Evolutionary conservation across 2,888 invertebrate species (phyloP).

Genomic region (Andricus curvator): DNA sequence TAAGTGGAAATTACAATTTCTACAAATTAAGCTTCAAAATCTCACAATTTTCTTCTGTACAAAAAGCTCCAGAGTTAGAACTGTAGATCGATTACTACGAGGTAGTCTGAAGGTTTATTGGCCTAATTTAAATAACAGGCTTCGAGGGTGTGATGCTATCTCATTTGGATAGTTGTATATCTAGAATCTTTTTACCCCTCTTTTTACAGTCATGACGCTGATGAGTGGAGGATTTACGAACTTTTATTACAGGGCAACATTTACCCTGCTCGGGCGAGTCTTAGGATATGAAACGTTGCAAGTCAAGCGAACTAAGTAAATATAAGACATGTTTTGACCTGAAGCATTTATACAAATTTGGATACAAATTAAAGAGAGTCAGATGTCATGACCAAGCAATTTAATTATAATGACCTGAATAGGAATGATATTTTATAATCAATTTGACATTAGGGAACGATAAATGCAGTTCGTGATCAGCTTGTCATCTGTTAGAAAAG

Average conservation of each 20-base stretch:
- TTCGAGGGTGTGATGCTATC: slow-evolving; percentile 63
- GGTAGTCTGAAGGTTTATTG: slow-evolving; percentile 70
- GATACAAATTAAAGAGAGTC: neutral
- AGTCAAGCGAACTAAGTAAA: neutral
- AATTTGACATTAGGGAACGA: neutral
- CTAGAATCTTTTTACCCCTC: slow-evolving; percentile 59
- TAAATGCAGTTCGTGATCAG: slow-evolving; percentile 55
- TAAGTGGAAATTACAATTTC: slow-evolving; percentile 49
- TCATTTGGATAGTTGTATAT: slow-evolving; percentile 57
- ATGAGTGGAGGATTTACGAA: slow-evolving; percentile 73
- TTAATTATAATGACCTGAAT: neutral
- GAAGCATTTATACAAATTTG: neutral
- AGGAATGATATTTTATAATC: neutral
- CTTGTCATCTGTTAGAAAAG: slow-evolving; percentile 62
- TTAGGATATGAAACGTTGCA: neutral
- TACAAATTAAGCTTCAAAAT: slow-evolving; percentile 58
- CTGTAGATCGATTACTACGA: slow-evolving; percentile 54
- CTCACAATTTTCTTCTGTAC: slow-evolving; percentile 54
- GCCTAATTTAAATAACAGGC: slow-evolving; percentile 76
- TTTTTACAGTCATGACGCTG: slow-evolving; percentile 57
- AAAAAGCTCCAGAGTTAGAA: slow-evolving; percentile 56
- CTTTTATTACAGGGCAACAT: slow-evolving; percentile 65
- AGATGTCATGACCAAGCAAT: neutral
- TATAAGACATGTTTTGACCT: neutral
- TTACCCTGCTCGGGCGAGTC: neutral